Evolutionary conservation across 2,113 vertebrate species (phyloP).

Genomic region (Serinus canaria): DNA sequence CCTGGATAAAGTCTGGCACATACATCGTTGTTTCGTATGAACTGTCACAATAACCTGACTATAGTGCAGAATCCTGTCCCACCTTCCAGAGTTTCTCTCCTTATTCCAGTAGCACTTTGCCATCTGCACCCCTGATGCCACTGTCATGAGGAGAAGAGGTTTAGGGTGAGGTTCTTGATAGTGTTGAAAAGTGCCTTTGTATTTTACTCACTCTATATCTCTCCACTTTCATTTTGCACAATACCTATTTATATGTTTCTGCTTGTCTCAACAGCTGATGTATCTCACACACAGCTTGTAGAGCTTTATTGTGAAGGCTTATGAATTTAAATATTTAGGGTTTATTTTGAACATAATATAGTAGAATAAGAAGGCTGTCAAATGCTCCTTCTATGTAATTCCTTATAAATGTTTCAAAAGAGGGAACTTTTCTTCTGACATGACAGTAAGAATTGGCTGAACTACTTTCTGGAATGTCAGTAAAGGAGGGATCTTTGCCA

Average conservation of each 20-base stretch:
- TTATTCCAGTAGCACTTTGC: conserved; percentile 44
- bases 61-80: background rate
- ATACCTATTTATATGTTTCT: background rate
- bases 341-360: background rate
- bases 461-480: background rate
- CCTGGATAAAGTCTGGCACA: background rate
- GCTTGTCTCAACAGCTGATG: conserved; percentile 7
- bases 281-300: background rate
- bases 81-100: background rate
- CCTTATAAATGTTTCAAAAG: background rate
- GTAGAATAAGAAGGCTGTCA: background rate
- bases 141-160: background rate
- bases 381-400: background rate
- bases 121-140: background rate
- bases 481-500: background rate
- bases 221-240: background rate
- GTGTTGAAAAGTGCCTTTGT: background rate
- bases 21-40: conserved; percentile 1
- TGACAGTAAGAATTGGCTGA: background rate
- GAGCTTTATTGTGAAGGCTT: background rate
- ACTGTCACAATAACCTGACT: conserved; percentile 24
- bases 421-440: background rate
- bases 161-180: background rate
- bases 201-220: background rate
- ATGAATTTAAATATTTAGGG: conserved; percentile 1